Evolutionary conservation across 2,888 invertebrate genomes (phyloP), one percentile per base, ranked within the genome.

Genomic region (Macrosoma leucophasiata): DNA sequence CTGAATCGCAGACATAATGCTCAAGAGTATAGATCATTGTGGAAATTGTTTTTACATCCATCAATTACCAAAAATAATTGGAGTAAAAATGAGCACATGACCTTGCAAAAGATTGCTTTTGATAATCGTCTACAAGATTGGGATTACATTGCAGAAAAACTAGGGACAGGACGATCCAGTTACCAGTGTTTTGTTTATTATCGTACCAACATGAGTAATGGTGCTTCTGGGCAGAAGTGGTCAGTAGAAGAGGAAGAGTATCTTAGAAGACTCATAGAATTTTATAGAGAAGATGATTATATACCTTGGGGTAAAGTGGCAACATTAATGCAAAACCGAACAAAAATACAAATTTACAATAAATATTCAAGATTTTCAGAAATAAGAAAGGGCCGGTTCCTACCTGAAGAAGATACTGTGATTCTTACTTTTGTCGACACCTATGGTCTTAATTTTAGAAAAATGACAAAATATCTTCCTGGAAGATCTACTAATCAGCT

Each of bases 231-330:
- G 1, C 65, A 63, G 1, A 86, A 84, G 42, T 95, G 95, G 91
- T 84, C 87, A 0, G 57, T 68, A 7, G 85, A 87, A 25, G 95
- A 96, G 60, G 91, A 94, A 50, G 75, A 86, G 29, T 82, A 85
- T 27, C 73, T 96, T 2, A 57, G 84, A 18, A 77, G 86, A 33
- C 65, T 91, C 1, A 86, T 95, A 0, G 85, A 89, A n/a, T 74
- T 73, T 39, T 87, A 88, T 43, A 87, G 79, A 42, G 78, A 89
- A 33, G 92, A 90, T 10, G 77, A 87, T 37, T 87, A 86, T 25
- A 90, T 94, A 42, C 90, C 92, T 1, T 95, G 95, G 94, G 84
- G 87, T 2, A 88, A 87, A 57, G 88, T 94, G 4, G 81, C 87
- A 1, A 79, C 84, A 13, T 84, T 87, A 29, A 88, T 93, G 67